Percentiles rank a stretch among this genome's conserved stretches.
phyloP scores from a whole-genome alignment of 2,113 vertebrate genomes.

The Carassius auratus region DNA sequence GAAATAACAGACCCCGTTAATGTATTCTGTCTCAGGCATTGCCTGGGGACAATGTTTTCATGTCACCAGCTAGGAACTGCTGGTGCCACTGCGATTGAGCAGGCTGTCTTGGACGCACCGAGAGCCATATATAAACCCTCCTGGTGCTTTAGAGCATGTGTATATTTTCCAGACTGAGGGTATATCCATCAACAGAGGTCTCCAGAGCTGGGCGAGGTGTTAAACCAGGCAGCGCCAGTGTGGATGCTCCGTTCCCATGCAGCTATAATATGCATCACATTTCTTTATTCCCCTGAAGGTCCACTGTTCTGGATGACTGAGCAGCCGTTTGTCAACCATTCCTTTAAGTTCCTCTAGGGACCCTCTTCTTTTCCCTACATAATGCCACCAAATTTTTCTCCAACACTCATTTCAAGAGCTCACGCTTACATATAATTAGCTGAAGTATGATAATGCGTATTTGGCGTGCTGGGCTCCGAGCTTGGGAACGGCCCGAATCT shows the following conservation, averaged over 20 bases:
- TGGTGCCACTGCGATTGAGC: conserved; percentile 45
- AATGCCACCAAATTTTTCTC: conserved; percentile 18
- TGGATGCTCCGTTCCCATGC: conserved; percentile 56
- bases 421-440: too few species aligned
- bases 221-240: conserved; percentile 40
- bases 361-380: conserved; percentile 31
- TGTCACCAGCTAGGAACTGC: conserved; percentile 55
- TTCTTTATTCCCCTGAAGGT: conserved; percentile 63
- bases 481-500: too few species aligned
- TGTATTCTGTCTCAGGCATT: conserved; percentile 46
- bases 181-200: conserved; percentile 44
- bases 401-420: not conserved
- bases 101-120: conserved; percentile 28
- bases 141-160: conserved; percentile 9
- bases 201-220: conserved; percentile 48
- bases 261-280: conserved; percentile 60
- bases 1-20: conserved; percentile 51
- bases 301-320: conserved; percentile 69
- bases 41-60: conserved; percentile 53
- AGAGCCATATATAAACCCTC: conserved; percentile 14
- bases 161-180: conserved; percentile 28
- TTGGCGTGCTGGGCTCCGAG: too few species aligned
- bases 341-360: conserved; percentile 48
- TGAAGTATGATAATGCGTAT: too few species aligned
- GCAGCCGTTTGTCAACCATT: conserved; percentile 63